Base-by-base conservation (phyloP, 2,888 invertebrate genomes). In the Azorinus chamasolen region DNA sequence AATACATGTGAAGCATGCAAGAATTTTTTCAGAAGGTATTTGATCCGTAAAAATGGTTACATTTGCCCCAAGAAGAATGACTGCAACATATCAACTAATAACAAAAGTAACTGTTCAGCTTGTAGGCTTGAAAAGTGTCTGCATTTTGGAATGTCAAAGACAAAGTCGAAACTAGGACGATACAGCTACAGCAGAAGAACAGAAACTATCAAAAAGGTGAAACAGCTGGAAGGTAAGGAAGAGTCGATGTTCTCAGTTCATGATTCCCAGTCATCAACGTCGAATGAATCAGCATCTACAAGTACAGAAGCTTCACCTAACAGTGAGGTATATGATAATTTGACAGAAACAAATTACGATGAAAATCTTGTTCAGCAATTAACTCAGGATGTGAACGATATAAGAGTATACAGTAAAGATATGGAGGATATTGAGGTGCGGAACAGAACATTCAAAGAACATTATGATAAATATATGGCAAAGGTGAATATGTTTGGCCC, bases 1-100 rank as follows among this genome's bases (percentile, higher is more conserved):
- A 81, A 81, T 51, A 81, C 80, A 0, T 83, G 83, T 63, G 83
- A 81, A 37, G n/a, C n/a, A n/a, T n/a, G n/a, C n/a, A n/a, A n/a
- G n/a, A n/a, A n/a, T n/a, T n/a, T n/a, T n/a, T n/a, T 78, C 51
- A 58, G 83, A 55, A 59, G 83, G 46, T 81, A 78, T 76, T 55
- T 81, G 18, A 53, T 77, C 14, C 68, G 83, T 53, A 73, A 70
- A 51, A 24, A 64, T 6, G 45, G 53, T 10, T 77, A 71, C 51
- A 43, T 59, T 4, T 76, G 79, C 62, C 41, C 18, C 14, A 69
- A 53, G 25, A 41, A 63, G 14, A 61, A 61, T 48, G 53, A 63
- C 24, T 79, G 79, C 48, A 68, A 58, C 22, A 64, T 75, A 22
- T 63, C 63, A n/a, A 54, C 32, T 41, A 48, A 43, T 41, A 79